These are phyloP conservation scores for Triplophysa yarkandensis DNA, from an alignment of 2,797 vertebrate species.

Conservation along the genomic window DNA sequence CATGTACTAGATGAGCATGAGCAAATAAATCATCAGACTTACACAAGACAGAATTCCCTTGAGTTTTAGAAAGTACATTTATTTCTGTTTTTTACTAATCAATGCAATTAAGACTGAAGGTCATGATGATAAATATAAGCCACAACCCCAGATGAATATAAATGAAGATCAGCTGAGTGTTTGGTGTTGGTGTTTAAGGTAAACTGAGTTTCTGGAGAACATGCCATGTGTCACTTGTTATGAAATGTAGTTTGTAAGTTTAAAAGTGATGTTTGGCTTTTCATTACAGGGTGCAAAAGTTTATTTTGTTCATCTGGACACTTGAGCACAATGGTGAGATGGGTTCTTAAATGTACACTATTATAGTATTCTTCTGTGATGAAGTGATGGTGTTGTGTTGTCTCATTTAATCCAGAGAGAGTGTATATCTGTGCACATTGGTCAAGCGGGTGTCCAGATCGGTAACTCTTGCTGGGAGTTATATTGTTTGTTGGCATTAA, in stretches of 20 bases:
- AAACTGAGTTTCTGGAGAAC: background rate
- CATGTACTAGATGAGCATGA: too few relatives aligned
- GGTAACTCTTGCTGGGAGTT: too few relatives aligned
- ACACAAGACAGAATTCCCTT: too few relatives aligned
- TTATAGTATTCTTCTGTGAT: background rate
- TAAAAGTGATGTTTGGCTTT: background rate
- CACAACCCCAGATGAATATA: conserved; percentile 9
- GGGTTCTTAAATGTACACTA: background rate
- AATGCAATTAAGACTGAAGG: too few relatives aligned
- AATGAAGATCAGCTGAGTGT: background rate
- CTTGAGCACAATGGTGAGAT: conserved; percentile 21
- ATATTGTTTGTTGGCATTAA: too few relatives aligned
- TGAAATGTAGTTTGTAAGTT: too few relatives aligned
- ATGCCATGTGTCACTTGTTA: fast-evolving
- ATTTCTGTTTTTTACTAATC: too few relatives aligned
- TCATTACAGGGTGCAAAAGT: background rate
- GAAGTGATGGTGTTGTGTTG: too few relatives aligned
- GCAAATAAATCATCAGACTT: too few relatives aligned
- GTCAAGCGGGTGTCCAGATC: too few relatives aligned
- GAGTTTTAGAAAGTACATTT: too few relatives aligned
- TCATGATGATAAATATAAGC: conserved; percentile 1
- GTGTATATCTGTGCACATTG: too few relatives aligned
- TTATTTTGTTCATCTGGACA: background rate
- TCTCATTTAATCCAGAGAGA: background rate
- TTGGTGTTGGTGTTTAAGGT: background rate